Conservation (phyloP, 2,888 invertebrate genomes). For the Drosophila birchii region DNA sequence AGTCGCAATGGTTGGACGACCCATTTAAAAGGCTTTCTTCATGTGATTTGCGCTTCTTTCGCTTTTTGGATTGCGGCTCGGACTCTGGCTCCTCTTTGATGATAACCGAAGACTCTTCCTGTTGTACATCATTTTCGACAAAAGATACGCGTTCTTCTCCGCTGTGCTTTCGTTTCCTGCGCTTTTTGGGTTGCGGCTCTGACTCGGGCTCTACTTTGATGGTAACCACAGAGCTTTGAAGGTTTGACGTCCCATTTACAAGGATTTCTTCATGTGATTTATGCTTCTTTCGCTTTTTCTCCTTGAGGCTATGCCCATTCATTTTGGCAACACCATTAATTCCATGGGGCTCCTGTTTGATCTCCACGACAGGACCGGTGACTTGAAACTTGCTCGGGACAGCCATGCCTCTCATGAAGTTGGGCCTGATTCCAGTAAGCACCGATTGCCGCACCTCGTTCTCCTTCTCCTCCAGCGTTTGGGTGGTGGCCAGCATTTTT, state of each 20-base stretch:
- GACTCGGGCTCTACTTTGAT: neutral
- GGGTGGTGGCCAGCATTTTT: constrained; percentile 31
- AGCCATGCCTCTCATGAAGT: constrained; percentile 41
- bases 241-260: neutral
- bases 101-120: too few species aligned
- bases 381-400: constrained; percentile 10
- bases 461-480: constrained; percentile 64
- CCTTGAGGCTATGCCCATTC: neutral
- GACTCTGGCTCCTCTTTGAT: neutral
- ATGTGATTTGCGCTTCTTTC: constrained; percentile 9
- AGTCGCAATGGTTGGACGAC: too few species aligned
- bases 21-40: neutral
- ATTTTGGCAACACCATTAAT: neutral
- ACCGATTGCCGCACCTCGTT: constrained; percentile 64
- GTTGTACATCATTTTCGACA: too few species aligned
- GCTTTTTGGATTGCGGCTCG: neutral
- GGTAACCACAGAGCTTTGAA: neutral
- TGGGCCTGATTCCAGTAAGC: constrained; percentile 56
- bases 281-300: constrained; percentile 10
- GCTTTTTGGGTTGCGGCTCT: neutral
- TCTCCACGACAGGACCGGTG: neutral
- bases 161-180: neutral
- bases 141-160: too few species aligned
- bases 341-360: neutral
- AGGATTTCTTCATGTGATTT: constrained; percentile 14